phyloP scores from a whole-genome alignment of 2,113 vertebrate genomes.

The Hippopotamus amphibius region DNA sequence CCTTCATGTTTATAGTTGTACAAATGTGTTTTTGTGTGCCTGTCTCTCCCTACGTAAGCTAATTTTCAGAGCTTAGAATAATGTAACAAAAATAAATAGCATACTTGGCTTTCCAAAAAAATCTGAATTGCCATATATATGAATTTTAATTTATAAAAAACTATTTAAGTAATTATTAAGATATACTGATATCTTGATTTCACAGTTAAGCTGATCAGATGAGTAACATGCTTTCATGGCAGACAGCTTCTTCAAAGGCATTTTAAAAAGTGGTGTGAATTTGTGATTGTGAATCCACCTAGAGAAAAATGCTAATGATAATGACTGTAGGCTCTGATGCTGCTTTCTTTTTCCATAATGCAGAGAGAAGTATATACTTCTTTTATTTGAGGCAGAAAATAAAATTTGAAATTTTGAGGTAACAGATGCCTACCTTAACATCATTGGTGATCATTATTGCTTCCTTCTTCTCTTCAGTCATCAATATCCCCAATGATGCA shows the following conservation, averaged over 20 bases:
- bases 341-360: background rate
- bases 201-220: background rate
- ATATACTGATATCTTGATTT: constrained; percentile 2
- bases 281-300: background rate
- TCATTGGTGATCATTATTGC: constrained; percentile 85
- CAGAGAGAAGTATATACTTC: background rate
- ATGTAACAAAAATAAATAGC: background rate
- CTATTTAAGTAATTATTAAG: constrained; percentile 15
- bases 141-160: background rate
- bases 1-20: background rate
- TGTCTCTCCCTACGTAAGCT: background rate
- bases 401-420: background rate
- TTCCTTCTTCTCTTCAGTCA: constrained; percentile 85
- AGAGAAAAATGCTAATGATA: background rate
- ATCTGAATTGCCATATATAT: background rate
- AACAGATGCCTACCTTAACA: constrained; percentile 80
- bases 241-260: background rate
- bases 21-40: background rate
- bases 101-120: background rate
- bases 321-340: background rate
- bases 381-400: background rate
- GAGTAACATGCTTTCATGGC: background rate
- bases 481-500: constrained; percentile 85
- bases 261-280: background rate
- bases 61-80: constrained; percentile 32